These are phyloP conservation scores for Parascotia fuliginaria DNA, from an alignment of 2,888 invertebrate species.

Conservation along the genomic window DNA sequence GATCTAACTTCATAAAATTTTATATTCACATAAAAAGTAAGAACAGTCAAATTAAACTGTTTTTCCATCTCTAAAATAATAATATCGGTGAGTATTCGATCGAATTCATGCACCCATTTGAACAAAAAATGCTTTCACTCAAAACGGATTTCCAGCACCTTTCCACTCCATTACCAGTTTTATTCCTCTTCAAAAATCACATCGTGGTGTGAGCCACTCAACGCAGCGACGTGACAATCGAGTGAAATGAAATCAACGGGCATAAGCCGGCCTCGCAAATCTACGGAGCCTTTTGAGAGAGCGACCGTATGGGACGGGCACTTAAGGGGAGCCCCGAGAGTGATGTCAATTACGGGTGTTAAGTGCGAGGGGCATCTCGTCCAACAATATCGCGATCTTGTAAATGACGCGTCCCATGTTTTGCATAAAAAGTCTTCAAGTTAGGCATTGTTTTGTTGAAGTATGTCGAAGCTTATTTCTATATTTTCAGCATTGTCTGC, in stretches of 20 bases:
- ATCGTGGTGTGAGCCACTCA: slow-evolving; percentile 73
- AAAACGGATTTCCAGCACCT: slow-evolving; percentile 59
- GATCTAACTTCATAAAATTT: no score
- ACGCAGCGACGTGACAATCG: slow-evolving; percentile 77
- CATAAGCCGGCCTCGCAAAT: slow-evolving; percentile 81
- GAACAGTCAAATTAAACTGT: slow-evolving; percentile 16
- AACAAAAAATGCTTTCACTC: slow-evolving; percentile 53
- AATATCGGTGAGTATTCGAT: slow-evolving; percentile 37
- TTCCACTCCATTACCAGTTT: slow-evolving; percentile 84
- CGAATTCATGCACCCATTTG: slow-evolving; percentile 48
- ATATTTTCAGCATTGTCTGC: background rate
- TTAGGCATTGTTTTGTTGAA: slow-evolving; percentile 20
- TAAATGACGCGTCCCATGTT: slow-evolving; percentile 44
- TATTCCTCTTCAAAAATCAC: slow-evolving; percentile 78
- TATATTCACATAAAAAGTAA: no score
- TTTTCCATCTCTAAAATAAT: slow-evolving; percentile 21
- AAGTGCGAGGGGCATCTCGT: slow-evolving; percentile 65
- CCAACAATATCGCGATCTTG: slow-evolving; percentile 35
- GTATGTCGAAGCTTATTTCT: slow-evolving; percentile 2
- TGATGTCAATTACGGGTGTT: slow-evolving; percentile 83
- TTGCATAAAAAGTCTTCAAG: slow-evolving; percentile 49
- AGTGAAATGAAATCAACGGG: slow-evolving; percentile 79
- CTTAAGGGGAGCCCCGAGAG: slow-evolving; percentile 76
- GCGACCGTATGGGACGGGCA: slow-evolving; percentile 68
- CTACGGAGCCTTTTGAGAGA: slow-evolving; percentile 71